A percentile compares a stretch with the other conserved stretches of the same genome.
These are phyloP conservation scores for Indicator indicator DNA, from an alignment of 2,113 vertebrate genomes.

Conservation along the genomic window DNA sequence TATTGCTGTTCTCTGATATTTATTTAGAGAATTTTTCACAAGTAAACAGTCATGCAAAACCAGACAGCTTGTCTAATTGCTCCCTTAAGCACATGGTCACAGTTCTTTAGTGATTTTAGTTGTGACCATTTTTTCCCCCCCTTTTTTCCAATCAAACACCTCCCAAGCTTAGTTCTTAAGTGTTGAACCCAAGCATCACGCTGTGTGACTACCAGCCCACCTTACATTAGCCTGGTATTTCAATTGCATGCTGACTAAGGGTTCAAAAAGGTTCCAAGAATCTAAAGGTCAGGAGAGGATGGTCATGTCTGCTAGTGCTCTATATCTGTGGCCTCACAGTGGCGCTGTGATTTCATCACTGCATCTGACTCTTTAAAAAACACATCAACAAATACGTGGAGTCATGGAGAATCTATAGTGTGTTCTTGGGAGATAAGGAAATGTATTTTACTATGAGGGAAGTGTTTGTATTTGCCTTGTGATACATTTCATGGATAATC, in stretches of 20 bases:
- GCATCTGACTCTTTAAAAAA: background rate
- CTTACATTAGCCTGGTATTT: background rate
- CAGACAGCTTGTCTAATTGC: background rate
- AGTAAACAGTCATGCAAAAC: background rate
- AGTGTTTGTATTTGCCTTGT: background rate
- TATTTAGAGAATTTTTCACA: background rate
- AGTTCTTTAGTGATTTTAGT: background rate
- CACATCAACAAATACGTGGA: rapidly evolving
- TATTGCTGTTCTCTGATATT: background rate
- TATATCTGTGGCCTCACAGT: background rate
- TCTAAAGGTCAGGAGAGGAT: background rate
- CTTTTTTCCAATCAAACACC: background rate
- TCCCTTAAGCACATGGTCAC: background rate
- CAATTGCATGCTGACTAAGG: background rate
- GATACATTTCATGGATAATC: background rate
- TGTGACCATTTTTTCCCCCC: background rate
- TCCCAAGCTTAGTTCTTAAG: background rate
- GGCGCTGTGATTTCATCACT: background rate
- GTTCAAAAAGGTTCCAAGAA: background rate
- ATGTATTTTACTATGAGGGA: background rate
- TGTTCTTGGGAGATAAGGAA: conserved; percentile 1
- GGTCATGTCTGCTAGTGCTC: background rate
- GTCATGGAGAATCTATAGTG: background rate
- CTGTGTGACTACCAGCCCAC: background rate
- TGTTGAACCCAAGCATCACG: background rate